phyloP scores from a whole-genome alignment of 2,888 invertebrate species.

The Caenorhabditis sp. region DNA sequence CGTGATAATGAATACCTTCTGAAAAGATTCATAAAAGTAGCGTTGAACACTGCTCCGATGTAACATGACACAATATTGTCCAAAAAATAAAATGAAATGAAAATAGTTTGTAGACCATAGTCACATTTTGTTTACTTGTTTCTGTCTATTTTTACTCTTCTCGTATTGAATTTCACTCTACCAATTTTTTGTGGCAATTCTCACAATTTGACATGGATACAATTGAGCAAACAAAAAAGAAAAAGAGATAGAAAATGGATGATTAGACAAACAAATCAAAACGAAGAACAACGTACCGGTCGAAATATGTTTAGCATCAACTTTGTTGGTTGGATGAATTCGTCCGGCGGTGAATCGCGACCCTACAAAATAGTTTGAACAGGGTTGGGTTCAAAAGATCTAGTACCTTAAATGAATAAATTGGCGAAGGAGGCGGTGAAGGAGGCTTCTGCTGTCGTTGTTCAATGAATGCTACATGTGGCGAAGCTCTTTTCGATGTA shows the following conservation, averaged over 20 bases:
- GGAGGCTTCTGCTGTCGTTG: conserved; percentile 14
- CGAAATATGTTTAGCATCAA: conserved; percentile 49
- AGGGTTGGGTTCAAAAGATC: not conserved
- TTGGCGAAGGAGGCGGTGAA: conserved; percentile 37
- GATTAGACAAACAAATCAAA: not conserved
- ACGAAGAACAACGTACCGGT: conserved; percentile 32
- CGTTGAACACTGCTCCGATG: not conserved
- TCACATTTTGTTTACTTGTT: not conserved
- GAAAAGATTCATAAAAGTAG: not conserved
- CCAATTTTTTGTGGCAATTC: not conserved
- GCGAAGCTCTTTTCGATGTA: not conserved
- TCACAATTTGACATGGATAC: conserved; percentile 3
- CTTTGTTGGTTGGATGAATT: conserved; percentile 51
- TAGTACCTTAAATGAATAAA: conserved; percentile 38
- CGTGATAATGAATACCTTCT: too few relatives aligned
- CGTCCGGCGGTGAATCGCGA: conserved; percentile 49
- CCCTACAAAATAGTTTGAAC: conserved; percentile 21
- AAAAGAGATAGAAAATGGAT: too few relatives aligned
- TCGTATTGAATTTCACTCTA: conserved; percentile 3
- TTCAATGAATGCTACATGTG: not conserved
- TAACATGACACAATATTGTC: not conserved
- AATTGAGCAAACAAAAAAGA: not conserved
- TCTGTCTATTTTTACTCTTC: conserved; percentile 1
- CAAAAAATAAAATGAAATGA: not conserved
- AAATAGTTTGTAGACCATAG: not conserved